Evolutionary conservation across 2,888 invertebrate genomes (phyloP), one percentile per base, ranked within the genome.

Genomic region (Cerastis rubricosa): DNA sequence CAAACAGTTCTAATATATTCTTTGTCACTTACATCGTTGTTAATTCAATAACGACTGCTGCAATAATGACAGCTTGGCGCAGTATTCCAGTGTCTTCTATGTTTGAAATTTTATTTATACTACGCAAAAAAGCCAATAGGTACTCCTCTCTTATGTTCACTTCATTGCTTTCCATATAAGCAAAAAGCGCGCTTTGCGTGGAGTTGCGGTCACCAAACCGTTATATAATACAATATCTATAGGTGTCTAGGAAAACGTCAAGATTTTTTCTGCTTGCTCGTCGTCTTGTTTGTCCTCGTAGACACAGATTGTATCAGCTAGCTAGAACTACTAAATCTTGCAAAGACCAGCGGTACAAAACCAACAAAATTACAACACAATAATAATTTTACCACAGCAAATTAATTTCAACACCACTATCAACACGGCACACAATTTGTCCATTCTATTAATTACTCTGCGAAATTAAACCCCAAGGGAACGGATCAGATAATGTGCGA

Each of bases 401-500:
- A 84, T 82, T 80, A 88, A 82, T 86, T 85, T 83, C 75, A 78
- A 77, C 77, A 78, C 47, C 77, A 71, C 54, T 77, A 77, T 77
- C 71, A 77, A 68, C 73, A 66, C 66, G 47, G 69, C 78, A 75
- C 73, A 85, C 77, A 87, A 87, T 87, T 87, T 87, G 87, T 87
- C 83, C 78, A 70, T 82, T 80, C 82, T 76, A 86, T 85, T 87
- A 87, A 87, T 87, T 87, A 83, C 85, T 65, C 43, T 45, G 67
- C 71, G 85, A 86, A 87, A 86, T 87, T 87, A 85, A 86, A 78
- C 86, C 84, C 79, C 92, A 88, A 90, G 89, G 82, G 85, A 87
- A 85, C 77, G 86, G 89, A 95, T 95, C 95, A 89, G 95, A 95
- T 95, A 95, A 91, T 85, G 84, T 81, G 80, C 88, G 87, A 93